These are phyloP conservation scores for Trissolcus brochymenae DNA, from an alignment of 2,888 invertebrate genomes.

Conservation along the genomic window DNA sequence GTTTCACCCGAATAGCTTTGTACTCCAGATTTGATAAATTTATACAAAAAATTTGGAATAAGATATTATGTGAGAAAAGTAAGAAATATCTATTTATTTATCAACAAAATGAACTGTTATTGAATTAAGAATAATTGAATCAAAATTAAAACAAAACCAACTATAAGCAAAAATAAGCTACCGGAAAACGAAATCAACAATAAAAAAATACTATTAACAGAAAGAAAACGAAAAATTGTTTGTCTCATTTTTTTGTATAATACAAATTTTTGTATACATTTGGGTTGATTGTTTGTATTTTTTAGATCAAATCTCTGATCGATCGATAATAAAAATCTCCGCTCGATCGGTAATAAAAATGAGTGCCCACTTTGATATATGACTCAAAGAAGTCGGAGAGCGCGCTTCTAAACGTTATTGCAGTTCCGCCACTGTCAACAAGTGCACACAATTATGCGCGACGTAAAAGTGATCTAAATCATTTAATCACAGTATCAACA, in stretches of 20 bases:
- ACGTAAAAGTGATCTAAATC: conserved; percentile 13
- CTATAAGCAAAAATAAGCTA: too few species aligned
- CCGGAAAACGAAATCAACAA: too few species aligned
- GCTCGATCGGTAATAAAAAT: conserved; percentile 3
- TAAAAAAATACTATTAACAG: background rate
- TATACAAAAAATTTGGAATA: too few species aligned
- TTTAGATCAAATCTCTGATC: background rate
- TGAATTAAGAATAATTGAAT: too few species aligned
- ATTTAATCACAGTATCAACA: conserved; percentile 7
- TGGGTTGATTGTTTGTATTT: background rate
- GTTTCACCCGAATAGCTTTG: too few species aligned
- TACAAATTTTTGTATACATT: background rate
- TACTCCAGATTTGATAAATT: too few species aligned
- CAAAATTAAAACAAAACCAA: too few species aligned
- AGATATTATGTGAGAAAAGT: too few species aligned
- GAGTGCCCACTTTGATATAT: background rate
- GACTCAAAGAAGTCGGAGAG: background rate
- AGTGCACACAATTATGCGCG: conserved; percentile 13
- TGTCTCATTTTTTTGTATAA: background rate
- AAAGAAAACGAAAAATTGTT: background rate
- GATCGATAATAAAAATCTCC: conserved; percentile 1
- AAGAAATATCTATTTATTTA: too few species aligned
- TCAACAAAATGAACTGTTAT: too few species aligned
- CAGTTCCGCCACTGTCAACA: conserved; percentile 9
- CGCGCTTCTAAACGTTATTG: conserved; percentile 5